These are phyloP conservation scores for Diogma glabrata DNA, from an alignment of 2,888 invertebrate species.

Conservation along the genomic window DNA sequence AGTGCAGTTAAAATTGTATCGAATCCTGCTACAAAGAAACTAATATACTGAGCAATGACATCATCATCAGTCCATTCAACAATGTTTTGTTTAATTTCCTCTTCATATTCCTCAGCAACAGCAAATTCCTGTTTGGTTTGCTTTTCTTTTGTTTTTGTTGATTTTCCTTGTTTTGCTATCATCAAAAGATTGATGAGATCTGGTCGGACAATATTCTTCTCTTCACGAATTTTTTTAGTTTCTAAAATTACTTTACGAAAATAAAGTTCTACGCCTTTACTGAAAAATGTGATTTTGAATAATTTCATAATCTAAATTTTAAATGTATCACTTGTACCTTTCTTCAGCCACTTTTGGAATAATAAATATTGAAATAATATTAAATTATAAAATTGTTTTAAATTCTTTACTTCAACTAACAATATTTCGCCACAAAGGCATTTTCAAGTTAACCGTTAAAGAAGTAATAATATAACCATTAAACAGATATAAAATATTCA, in stretches of 20 bases:
- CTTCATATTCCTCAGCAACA: neutral
- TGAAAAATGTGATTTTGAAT: conserved; percentile 30
- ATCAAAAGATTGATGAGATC: conserved; percentile 45
- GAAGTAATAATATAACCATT: no score
- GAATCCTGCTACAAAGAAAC: conserved; percentile 47
- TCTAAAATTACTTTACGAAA: conserved; percentile 24
- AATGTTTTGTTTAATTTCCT: neutral
- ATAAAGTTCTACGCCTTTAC: conserved; percentile 29
- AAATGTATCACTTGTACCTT: no score
- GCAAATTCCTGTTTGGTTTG: conserved; percentile 6
- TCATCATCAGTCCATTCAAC: conserved; percentile 38
- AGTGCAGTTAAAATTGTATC: conserved; percentile 38
- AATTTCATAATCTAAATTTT: conserved; percentile 19
- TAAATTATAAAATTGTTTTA: no score
- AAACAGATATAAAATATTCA: no score
- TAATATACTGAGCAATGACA: conserved; percentile 43
- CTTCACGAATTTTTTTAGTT: conserved; percentile 20
- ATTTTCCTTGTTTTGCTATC: conserved; percentile 36
- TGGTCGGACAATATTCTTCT: conserved; percentile 36
- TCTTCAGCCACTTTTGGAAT: no score
- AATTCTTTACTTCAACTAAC: no score
- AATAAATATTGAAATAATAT: no score
- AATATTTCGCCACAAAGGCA: no score
- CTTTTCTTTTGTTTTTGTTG: conserved; percentile 19
- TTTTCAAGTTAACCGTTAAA: no score